Conservation (phyloP, 2,888 invertebrate genomes). For the Dryomyza anilis region DNA sequence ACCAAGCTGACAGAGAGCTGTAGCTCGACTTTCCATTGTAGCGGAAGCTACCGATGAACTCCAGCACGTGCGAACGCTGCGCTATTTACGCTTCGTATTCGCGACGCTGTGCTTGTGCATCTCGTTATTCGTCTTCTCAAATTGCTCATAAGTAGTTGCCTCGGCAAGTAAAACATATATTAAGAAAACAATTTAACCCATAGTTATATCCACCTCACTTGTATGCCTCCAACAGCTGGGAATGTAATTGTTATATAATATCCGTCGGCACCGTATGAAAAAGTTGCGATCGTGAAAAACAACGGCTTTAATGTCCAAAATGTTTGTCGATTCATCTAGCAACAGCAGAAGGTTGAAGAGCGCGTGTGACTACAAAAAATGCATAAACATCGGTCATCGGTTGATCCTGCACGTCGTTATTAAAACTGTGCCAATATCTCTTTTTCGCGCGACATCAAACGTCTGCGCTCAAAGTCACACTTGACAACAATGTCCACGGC, state of each 20-base stretch:
- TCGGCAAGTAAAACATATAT: conserved; percentile 56
- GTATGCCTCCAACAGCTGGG: conserved; percentile 86
- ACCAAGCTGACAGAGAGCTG: no score
- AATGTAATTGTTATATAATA: conserved; percentile 90
- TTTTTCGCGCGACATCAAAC: conserved; percentile 79
- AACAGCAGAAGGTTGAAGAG: conserved; percentile 89
- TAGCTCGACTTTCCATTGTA: conserved; percentile 99
- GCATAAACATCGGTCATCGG: conserved; percentile 74
- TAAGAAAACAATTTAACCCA: not conserved
- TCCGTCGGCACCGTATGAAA: conserved; percentile 95
- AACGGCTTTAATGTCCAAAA: conserved; percentile 97
- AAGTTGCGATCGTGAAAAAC: conserved; percentile 99
- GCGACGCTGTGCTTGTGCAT: conserved; percentile 92
- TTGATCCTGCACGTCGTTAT: conserved; percentile 68
- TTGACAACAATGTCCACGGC: conserved; percentile 94
- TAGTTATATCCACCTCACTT: conserved; percentile 63
- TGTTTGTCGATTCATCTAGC: conserved; percentile 99
- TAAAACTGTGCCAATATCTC: conserved; percentile 79
- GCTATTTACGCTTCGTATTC: conserved; percentile 98
- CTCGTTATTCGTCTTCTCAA: conserved; percentile 92
- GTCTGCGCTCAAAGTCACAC: conserved; percentile 84
- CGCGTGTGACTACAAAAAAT: conserved; percentile 93
- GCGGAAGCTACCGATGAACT: conserved; percentile 97
- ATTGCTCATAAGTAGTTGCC: conserved; percentile 98
- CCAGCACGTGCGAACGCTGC: conserved; percentile 94